Base-by-base conservation (phyloP, 37 sponge, comb jelly and placozoan species). In the Chondrilla cf. caribensis region DNA sequence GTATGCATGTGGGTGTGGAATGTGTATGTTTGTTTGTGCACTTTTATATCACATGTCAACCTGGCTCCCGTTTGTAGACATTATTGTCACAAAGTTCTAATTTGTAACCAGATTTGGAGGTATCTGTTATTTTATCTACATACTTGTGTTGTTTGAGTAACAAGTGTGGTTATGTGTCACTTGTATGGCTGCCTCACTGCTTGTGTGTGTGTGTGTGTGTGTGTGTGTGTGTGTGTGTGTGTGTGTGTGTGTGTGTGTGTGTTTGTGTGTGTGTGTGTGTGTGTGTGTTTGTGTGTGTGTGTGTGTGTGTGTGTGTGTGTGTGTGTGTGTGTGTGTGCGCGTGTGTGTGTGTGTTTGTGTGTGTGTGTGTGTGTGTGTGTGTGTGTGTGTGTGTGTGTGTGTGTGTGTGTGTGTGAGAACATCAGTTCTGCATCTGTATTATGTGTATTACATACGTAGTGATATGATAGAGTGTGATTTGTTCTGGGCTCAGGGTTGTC, bases 171-270 rank as follows among this genome's bases (percentile, higher is more conserved):
- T n/a, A n/a, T n/a, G n/a, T n/a, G n/a, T n/a, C n/a, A n/a, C n/a
- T n/a, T n/a, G n/a, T n/a, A n/a, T 47, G 51, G 6, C 11, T 47
- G 51, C 11, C 51, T 71, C 6, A 33, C 35, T 36, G 36, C 40
- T 9, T 71, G 73, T 71, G 40, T 71, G 73, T 71, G 73, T 71
- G 73, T 37, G 73, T 71, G 73, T 37, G 73, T 71, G 73, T 71
- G 73, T 71, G 73, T 71, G 73, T 37, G 73, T 71, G 73, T 36
- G 36, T 36, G 39, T 36, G 73, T 36, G 39, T 71, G 73, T 71
- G 73, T 35, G 39, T 71, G 73, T 36, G 39, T 71, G 73, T 36
- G 51, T 47, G 51, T 47, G 51, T 47, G 51, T 47, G 51, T 47
- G 51, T 47, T 6, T 47, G 51, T 47, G 51, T 47, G 51, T 47